These are phyloP conservation scores for Hylomyscus alleni DNA, from an alignment of 2,797 vertebrate genomes.

Conservation along the genomic window DNA sequence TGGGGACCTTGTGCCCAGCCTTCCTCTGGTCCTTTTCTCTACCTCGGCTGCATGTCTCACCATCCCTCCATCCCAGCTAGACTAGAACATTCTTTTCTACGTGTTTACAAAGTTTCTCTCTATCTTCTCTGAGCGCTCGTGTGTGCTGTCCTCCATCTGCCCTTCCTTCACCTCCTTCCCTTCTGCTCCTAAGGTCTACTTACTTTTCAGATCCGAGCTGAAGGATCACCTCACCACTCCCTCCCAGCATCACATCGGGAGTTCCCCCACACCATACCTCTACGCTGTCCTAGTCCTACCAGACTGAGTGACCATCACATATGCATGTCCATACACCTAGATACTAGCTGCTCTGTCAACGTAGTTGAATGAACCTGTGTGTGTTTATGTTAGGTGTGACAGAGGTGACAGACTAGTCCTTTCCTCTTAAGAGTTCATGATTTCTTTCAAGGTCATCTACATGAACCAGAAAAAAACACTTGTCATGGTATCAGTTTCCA, in stretches of 20 bases:
- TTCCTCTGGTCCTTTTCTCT: not conserved
- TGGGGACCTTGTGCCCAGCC: not conserved
- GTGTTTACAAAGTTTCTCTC: not conserved
- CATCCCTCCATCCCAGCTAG: not conserved
- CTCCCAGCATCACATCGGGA: not conserved
- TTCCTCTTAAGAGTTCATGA: not conserved
- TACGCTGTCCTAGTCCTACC: not conserved
- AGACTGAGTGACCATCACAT: not conserved
- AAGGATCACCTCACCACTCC: not conserved
- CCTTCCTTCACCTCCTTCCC: not conserved
- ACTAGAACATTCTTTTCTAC: not conserved
- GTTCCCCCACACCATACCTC: not conserved
- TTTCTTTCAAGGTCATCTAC: not conserved
- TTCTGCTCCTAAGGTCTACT: not conserved
- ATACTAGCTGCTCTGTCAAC: not conserved
- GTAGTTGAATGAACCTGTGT: not conserved
- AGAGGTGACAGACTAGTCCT: not conserved
- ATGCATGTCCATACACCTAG: not conserved
- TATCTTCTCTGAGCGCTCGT: not conserved
- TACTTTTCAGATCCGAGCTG: constrained; percentile 9
- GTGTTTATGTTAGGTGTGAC: not conserved
- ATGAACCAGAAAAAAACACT: constrained; percentile 39
- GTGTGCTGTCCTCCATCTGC: not conserved
- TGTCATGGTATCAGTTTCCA: not conserved
- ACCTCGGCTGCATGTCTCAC: not conserved